Base-by-base conservation (phyloP, 1,140 invertebrate species). In the Venturia canescens region DNA sequence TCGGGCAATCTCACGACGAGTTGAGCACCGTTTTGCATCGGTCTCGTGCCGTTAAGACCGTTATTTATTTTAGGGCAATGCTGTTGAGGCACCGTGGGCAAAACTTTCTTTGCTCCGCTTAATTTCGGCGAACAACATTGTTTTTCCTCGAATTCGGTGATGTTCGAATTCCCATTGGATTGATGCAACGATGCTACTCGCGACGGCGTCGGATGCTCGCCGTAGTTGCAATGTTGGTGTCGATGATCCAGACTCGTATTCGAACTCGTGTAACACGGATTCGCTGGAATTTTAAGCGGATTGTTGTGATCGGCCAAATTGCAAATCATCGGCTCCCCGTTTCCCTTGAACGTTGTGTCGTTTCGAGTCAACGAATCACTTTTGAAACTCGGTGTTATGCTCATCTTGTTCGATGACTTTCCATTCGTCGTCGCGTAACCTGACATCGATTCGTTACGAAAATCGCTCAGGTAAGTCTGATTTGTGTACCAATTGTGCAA, bases 401-500 rank as follows among this genome's bases (percentile, higher is more conserved):
- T 88, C 15, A 88, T 88, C 66, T 88, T 89, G 60, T 88, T 88
- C n/a, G 87, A 88, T 34, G 87, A 87, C 60, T 89, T 89, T 34
- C 60, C 75, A 80, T 86, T 86, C 63, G 87, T 87, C 15, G 87
- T 82, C 29, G 88, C 86, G 50, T 89, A 86, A 67, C 86, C 87
- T 48, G 89, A 86, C 79, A 89, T 84, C 13, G 86, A 84, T 23
- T 89, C 87, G 80, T 88, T 87, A 72, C 89, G 85, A 76, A 88
- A 88, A 63, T 89, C 86, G 27, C 81, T 88, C 82, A 88, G 83
- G 44, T 88, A 90, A 7, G 84, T 90, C 81, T 86, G 86, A 84
- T 92, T 93, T 57, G 93, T 92, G 82, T 93, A 92, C 96, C 96
- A 97, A 23, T 95, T 94, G 75, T 94, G 93, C 13, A 98, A 89